Conservation (phyloP, 2,113 vertebrate genomes). For the Eretmochelys imbricata region DNA sequence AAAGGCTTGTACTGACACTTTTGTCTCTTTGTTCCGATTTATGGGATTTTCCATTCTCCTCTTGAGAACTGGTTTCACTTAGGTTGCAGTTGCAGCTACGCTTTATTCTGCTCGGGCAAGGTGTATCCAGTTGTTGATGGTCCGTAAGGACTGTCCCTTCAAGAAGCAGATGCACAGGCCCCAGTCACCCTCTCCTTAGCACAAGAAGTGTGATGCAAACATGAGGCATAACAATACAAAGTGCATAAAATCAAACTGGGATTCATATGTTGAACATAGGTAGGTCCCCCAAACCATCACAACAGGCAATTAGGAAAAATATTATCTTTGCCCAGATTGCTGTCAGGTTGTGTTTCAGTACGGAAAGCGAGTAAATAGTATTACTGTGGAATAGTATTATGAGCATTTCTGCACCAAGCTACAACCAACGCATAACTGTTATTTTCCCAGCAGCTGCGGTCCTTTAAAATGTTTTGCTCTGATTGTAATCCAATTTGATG, state of each 20-base stretch:
- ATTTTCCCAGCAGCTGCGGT: background rate
- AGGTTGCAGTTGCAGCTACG: background rate
- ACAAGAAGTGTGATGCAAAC: background rate
- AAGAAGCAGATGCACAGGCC: background rate
- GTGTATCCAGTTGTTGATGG: background rate
- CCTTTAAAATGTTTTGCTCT: background rate
- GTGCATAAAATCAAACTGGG: background rate
- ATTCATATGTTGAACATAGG: background rate
- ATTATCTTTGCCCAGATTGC: background rate
- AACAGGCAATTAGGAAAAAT: background rate
- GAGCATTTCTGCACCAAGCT: background rate
- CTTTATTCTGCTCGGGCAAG: background rate
- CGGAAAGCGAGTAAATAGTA: background rate
- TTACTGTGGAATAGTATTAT: background rate
- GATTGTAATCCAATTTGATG: background rate
- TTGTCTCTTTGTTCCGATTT: background rate
- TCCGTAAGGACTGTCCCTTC: background rate
- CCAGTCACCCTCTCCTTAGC: background rate
- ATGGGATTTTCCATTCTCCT: background rate
- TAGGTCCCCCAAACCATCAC: background rate
- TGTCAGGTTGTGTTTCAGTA: background rate
- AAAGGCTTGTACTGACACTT: background rate
- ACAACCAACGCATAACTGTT: background rate
- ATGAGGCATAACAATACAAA: background rate
- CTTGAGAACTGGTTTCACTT: background rate